Evolutionary conservation across 2,888 invertebrate genomes (phyloP).

Genomic region (Bruchidius siliquastri): DNA sequence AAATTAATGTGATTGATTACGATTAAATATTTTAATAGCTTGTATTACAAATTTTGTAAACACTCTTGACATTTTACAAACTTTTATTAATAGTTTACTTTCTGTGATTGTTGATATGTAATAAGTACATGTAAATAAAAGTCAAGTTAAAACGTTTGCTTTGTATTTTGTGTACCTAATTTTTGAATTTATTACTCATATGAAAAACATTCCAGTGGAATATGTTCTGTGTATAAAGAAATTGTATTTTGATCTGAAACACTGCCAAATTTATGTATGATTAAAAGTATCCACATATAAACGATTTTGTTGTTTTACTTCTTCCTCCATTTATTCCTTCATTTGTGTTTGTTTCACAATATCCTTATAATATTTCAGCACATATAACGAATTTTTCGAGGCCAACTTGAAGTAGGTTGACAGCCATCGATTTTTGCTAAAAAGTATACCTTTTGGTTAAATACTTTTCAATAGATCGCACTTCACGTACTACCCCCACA

Average conservation of each 20-base stretch:
- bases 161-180: conserved; percentile 2
- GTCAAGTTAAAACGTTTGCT: conserved; percentile 8
- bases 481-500: too few species aligned
- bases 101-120: background rate
- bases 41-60: background rate
- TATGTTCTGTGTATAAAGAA: conserved; percentile 44
- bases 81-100: background rate
- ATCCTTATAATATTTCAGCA: too few species aligned
- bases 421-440: too few species aligned
- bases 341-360: background rate
- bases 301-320: conserved; percentile 2
- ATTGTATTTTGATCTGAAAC: conserved; percentile 46
- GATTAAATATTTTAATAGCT: background rate
- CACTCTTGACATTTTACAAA: background rate
- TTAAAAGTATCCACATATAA: conserved; percentile 37
- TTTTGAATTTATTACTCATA: conserved; percentile 8
- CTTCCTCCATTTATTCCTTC: too few species aligned
- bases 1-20: background rate
- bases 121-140: background rate
- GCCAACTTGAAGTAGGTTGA: too few species aligned
- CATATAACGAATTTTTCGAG: too few species aligned
- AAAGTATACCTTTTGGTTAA: too few species aligned
- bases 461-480: too few species aligned
- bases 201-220: conserved; percentile 37
- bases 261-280: conserved; percentile 45